phyloP scores from a whole-genome alignment of 1,140 invertebrate species.

The Nasonia longicornis region DNA sequence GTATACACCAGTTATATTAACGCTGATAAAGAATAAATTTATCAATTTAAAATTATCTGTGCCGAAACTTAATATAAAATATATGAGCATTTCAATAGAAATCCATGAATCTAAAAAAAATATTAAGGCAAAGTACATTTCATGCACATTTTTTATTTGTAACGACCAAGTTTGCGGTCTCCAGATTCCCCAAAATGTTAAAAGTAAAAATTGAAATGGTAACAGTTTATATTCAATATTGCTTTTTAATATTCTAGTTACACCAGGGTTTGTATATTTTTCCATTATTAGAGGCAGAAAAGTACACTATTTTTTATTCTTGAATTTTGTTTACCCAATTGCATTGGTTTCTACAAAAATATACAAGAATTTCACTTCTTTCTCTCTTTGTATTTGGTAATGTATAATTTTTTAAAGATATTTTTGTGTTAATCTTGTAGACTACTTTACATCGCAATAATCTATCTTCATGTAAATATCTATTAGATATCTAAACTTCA shows the following conservation, averaged over 20 bases:
- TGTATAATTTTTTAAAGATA: no score
- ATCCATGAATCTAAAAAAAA: constrained; percentile 9
- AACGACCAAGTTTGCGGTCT: background rate
- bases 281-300: no score
- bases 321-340: no score
- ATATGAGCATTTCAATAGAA: constrained; percentile 20
- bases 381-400: no score
- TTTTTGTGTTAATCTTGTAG: no score
- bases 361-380: no score
- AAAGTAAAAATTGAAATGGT: constrained; percentile 26
- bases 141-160: background rate
- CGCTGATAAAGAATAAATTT: constrained; percentile 27
- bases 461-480: no score
- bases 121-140: background rate
- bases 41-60: background rate
- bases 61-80: constrained; percentile 8
- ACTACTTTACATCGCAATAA: no score
- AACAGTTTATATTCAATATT: constrained; percentile 33
- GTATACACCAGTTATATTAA: constrained; percentile 19
- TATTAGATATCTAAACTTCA: no score
- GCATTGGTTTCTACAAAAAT: no score
- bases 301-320: no score
- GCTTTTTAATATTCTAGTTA: background rate
- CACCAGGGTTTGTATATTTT: no score
- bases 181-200: constrained; percentile 35